These are phyloP conservation scores for Anadara kagoshimensis DNA, from an alignment of 1,140 invertebrate genomes.

Conservation along the genomic window DNA sequence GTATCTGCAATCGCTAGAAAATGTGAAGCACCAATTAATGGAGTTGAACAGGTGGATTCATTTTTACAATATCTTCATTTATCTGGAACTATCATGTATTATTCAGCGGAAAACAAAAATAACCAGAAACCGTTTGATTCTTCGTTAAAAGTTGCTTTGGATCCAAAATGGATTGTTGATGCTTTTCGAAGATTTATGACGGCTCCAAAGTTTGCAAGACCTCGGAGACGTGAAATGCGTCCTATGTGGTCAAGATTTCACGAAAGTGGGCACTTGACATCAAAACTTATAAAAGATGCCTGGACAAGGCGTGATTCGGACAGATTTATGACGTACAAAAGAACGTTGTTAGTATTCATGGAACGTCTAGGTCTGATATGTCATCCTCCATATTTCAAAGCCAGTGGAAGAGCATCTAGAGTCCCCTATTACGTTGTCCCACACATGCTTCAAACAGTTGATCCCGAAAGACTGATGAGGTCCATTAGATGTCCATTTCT, in stretches of 20 bases:
- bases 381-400: too few species aligned
- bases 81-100: slow-evolving; percentile 9
- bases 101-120: background rate
- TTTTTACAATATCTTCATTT: slow-evolving; percentile 6
- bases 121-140: background rate
- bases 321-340: background rate
- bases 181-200: slow-evolving; percentile 6
- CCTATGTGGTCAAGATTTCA: background rate
- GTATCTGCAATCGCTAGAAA: background rate
- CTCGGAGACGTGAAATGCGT: background rate
- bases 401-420: too few species aligned
- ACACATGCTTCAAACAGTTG: too few species aligned
- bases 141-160: background rate
- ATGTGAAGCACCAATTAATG: background rate
- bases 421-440: too few species aligned
- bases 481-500: too few species aligned
- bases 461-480: too few species aligned
- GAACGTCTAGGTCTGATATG: too few species aligned
- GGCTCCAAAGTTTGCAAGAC: background rate
- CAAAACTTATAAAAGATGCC: background rate
- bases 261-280: background rate
- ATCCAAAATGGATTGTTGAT: slow-evolving; percentile 12
- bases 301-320: background rate
- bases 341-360: too few species aligned
- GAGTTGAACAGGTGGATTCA: background rate